Conservation (phyloP, 2,113 vertebrate genomes). For the Stigmatopora argus region DNA sequence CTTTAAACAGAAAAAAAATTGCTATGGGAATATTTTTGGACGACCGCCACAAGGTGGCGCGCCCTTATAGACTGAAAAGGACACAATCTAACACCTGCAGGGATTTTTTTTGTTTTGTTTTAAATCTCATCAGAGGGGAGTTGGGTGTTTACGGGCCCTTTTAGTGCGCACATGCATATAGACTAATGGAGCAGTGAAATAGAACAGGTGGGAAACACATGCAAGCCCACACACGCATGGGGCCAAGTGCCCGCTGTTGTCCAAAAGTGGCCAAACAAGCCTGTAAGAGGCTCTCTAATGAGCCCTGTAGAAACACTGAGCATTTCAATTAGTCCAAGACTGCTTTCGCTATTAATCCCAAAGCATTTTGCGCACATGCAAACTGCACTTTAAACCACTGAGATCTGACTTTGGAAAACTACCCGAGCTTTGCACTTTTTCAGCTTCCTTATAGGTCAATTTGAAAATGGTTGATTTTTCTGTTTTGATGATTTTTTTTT, state of each 20-base stretch:
- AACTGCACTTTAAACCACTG: not conserved
- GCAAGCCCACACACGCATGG: conserved; percentile 15
- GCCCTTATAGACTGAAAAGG: conserved; percentile 37
- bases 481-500: not conserved
- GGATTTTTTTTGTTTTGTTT: conserved; percentile 24
- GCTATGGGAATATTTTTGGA: conserved; percentile 32
- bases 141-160: conserved; percentile 42
- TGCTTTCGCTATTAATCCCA: conserved; percentile 8
- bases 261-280: conserved; percentile 30
- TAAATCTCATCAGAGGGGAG: conserved; percentile 44
- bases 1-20: conserved; percentile 14
- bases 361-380: not conserved
- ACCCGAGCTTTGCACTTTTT: not conserved
- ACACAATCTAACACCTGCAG: conserved; percentile 21
- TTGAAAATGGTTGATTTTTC: not conserved
- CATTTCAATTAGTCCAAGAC: conserved; percentile 47
- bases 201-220: conserved; percentile 41
- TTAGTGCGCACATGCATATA: conserved; percentile 31
- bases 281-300: conserved; percentile 52
- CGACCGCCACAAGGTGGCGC: conserved; percentile 57
- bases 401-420: not conserved
- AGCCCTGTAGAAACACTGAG: conserved; percentile 48
- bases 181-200: conserved; percentile 35
- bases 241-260: conserved; percentile 11
- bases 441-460: conserved; percentile 27